These are phyloP conservation scores for Sebastes ruberrimus DNA, from an alignment of 2,797 vertebrate species.

Conservation along the genomic window DNA sequence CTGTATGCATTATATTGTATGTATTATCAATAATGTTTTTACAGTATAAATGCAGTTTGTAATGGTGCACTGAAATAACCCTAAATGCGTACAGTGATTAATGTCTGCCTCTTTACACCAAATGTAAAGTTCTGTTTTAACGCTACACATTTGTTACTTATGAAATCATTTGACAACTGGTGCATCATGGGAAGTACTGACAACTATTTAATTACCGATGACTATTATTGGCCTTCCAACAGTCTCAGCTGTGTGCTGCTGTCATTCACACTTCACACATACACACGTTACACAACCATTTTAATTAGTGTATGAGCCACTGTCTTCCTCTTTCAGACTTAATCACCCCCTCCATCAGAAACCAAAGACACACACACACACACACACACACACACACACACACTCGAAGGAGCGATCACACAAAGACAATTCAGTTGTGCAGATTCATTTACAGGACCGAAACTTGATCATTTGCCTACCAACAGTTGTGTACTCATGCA, in stretches of 20 bases:
- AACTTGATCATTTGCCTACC: conserved; percentile 30
- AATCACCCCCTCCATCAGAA: conserved; percentile 60
- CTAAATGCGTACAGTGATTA: neutral
- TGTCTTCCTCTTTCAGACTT: conserved; percentile 39
- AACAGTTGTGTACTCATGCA: conserved; percentile 4
- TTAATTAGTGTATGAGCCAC: conserved; percentile 43
- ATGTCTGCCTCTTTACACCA: neutral
- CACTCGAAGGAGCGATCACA: neutral
- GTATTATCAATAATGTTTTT: neutral
- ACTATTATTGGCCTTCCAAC: neutral
- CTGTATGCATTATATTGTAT: neutral
- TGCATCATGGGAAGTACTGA: conserved; percentile 10
- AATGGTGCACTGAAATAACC: neutral
- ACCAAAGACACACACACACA: conserved; percentile 40
- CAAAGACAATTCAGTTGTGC: conserved; percentile 21
- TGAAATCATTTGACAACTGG: neutral
- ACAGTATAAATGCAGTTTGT: neutral
- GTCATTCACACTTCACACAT: conserved; percentile 15
- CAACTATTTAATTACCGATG: neutral
- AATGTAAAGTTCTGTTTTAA: neutral
- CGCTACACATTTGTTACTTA: neutral
- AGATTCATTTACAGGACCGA: conserved; percentile 62
- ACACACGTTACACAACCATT: conserved; percentile 13
- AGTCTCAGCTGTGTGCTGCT: conserved; percentile 2
- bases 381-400: conserved; percentile 2